Base-by-base conservation (phyloP, 2,113 vertebrate species). In the Rostratula benghalensis region DNA sequence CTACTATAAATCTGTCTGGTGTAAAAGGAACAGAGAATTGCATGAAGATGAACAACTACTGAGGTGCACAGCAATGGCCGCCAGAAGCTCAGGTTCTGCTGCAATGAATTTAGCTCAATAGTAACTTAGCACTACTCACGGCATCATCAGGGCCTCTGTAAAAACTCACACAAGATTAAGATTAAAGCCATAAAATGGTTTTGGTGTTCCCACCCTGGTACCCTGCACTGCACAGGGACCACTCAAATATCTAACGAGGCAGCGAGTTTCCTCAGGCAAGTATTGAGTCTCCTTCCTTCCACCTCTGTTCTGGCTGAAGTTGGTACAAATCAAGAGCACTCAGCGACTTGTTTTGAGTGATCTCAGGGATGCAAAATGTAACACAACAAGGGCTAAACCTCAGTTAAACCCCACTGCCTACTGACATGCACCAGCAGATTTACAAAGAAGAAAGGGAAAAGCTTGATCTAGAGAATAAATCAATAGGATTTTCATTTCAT, bases 401-500 rank as follows among this genome's bases (percentile, higher is more conserved):
- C 76, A 37, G 64, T 48, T 76, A 86, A 93, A 74, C 59, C 80
- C 64, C 39, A 21, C 68, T 78, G 73, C 93, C 70, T 68, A 59
- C n/a, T 59, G 56, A 41, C 46, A 77, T 63, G 89, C 53, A 81
- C 63, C 6, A 3, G 13, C 4, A 28, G 79, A 67, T 89, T 92
- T 71, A 57, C 43, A 41, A 35, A 71, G 48, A 45, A 64, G 13
- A 4, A 67, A 48, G 56, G 30, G 35, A 78, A 87, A 85, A 48
- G 53, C 19, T 96, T 56, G 23, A 70, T 79, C 48, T 73, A 48
- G 53, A 79, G 70, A 75, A 35, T 33, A 54, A 88, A 91, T 95
- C 93, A 83, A 94, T 75, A 86, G 60, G 68, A 83, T 94, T 94
- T 94, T 93, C 56, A 63, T 95, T 94, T 90, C 22, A 48, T 78